Base-by-base conservation (phyloP, 2,888 invertebrate species). In the Caenorhabditis sp. region DNA sequence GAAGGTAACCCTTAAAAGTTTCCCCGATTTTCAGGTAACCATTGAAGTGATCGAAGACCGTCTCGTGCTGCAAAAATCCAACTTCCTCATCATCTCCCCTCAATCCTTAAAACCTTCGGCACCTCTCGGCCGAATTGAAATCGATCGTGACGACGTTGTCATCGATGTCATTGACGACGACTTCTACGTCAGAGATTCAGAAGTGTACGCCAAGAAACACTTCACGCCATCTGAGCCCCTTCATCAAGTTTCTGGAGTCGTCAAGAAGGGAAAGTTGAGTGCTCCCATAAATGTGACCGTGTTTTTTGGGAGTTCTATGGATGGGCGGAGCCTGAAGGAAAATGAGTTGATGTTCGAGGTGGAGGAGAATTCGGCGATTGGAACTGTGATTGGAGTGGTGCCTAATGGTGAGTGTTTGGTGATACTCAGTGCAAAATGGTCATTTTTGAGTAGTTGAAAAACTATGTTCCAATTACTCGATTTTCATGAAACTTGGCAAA, bases 1-100 rank as follows among this genome's bases (percentile, higher is more conserved):
- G 5, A 54, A 54, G 44, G 6, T 44, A 10, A 44, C 8, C 12
- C 2, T 54, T 22, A 12, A 54, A 54, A n/a, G n/a, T n/a, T 6
- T 58, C 16, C 6, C 0, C 10, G 8, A 44, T 28, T 70, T 72
- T 7, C 61, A 75, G 64, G 38, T 83, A 16, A 80, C 75, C 1
- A 76, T 84, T 31, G 84, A 84, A 47, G 76, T 80, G 0, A 72
- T 80, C 51, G 84, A 84, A 56, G 84, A 84, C 35, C 72, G 66
- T 51, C 61, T 84, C 0, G 38, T 56, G 16, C 75, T 84, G 2
- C 49, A 54, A 10, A 58, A 54, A 19, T 22, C 49, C 6, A 41
- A 80, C 19, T 76, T 84, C 56, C 49, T 80, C 7, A 38, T 84
- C 22, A 24, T 77, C 5, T 56, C 82, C 5, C 70, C 79, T 16